A percentile compares a stretch with the other conserved stretches of the same genome.
Evolutionary conservation across 2,797 vertebrate species (phyloP).

Genomic region (Cetoscarus ocellatus): DNA sequence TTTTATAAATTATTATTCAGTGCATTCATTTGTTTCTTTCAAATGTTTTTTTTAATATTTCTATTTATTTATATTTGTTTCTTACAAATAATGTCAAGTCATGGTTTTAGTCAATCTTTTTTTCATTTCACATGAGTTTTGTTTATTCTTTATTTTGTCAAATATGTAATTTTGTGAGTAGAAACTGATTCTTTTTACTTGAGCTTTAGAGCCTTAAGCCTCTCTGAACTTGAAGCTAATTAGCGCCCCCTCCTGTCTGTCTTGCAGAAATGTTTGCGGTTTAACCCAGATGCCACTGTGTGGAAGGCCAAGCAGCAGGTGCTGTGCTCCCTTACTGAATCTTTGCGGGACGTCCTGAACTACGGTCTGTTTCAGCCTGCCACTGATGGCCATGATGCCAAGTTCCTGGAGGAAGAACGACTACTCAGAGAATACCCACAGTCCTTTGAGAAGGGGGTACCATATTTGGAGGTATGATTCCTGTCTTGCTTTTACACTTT

Average conservation of each 20-base stretch:
- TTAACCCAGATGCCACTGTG: slow-evolving; percentile 93
- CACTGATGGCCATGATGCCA: slow-evolving; percentile 93
- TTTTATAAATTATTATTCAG: too few species aligned
- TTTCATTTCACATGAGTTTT: too few species aligned
- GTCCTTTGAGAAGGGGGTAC: slow-evolving; percentile 95
- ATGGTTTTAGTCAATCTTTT: too few species aligned
- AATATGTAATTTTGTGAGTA: background rate
- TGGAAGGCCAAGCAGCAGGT: slow-evolving; percentile 98
- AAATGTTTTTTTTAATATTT: too few species aligned
- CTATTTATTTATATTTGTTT: too few species aligned
- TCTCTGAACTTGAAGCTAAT: background rate
- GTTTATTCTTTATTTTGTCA: background rate
- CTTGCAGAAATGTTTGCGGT: slow-evolving; percentile 93
- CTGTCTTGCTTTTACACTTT: background rate
- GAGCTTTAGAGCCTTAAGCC: background rate
- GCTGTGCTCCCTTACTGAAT: slow-evolving; percentile 93
- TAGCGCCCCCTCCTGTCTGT: background rate
- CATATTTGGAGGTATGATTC: slow-evolving; percentile 91
- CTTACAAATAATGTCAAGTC: too few species aligned
- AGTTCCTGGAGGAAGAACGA: slow-evolving; percentile 94
- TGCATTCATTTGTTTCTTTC: too few species aligned
- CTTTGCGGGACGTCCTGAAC: slow-evolving; percentile 93
- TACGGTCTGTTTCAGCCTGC: slow-evolving; percentile 96
- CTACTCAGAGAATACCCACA: slow-evolving; percentile 94
- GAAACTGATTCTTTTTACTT: background rate